Evolutionary conservation across 2,113 vertebrate genomes (phyloP).

Genomic region (Anarhynchus alexandrinus): DNA sequence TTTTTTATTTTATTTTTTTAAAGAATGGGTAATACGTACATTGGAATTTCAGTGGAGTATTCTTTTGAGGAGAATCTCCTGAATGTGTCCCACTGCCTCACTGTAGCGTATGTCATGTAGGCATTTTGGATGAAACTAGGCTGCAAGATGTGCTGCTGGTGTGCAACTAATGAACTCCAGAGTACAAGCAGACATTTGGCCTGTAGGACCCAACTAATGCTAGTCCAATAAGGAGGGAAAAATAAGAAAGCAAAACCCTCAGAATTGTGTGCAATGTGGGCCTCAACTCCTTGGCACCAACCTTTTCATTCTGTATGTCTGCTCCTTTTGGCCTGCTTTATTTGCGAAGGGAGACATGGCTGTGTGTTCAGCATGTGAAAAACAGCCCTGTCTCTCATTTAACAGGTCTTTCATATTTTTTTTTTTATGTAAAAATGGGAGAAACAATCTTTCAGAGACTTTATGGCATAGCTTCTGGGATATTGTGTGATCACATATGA

Average conservation of each 20-base stretch:
- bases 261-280: neutral
- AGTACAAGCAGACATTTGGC: neutral
- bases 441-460: neutral
- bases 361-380: neutral
- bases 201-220: neutral
- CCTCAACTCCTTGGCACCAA: neutral
- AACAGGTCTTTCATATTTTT: neutral
- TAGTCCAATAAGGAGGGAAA: neutral
- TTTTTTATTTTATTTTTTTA: neutral
- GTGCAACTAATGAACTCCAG: neutral
- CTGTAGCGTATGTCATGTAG: neutral
- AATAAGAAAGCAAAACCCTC: neutral
- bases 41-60: neutral
- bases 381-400: neutral
- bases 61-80: neutral
- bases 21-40: neutral
- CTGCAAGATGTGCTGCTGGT: neutral
- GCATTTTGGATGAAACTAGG: neutral
- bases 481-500: neutral
- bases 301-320: rapidly evolving
- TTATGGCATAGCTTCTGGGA: neutral
- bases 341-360: neutral
- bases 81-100: too few species aligned
- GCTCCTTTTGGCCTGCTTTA: neutral
- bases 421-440: neutral